Percentiles rank a stretch among this genome's conserved stretches.
Evolutionary conservation across 2,797 vertebrate genomes (phyloP).

Genomic region (Masticophis lateralis): DNA sequence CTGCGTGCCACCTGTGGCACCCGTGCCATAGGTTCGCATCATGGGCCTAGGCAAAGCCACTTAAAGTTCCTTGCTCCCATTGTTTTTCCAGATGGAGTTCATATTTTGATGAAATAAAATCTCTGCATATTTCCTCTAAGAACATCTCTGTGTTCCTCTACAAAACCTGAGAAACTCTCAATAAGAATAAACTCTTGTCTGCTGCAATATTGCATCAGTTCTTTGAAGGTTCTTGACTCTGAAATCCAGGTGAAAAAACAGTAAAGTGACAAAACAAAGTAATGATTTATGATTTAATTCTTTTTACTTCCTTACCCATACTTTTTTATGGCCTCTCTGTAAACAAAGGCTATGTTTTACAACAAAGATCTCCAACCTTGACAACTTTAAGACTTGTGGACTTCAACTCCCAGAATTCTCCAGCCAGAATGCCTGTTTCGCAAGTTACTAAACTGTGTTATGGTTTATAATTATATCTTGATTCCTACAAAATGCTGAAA

Average conservation of each 20-base stretch:
- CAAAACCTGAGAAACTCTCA: background rate
- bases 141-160: background rate
- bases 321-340: conserved; percentile 33
- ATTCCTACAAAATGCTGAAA: background rate
- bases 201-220: background rate
- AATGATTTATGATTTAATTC: background rate
- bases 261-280: background rate
- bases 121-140: background rate
- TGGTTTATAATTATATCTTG: background rate
- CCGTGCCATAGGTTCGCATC: too few relatives aligned
- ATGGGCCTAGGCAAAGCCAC: too few relatives aligned
- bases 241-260: background rate
- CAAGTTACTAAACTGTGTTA: background rate
- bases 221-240: background rate
- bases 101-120: background rate
- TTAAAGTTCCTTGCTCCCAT: too few relatives aligned
- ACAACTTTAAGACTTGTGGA: too few relatives aligned
- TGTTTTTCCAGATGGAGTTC: background rate
- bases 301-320: background rate
- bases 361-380: background rate
- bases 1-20: too few relatives aligned
- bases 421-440: background rate
- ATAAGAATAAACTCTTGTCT: background rate
- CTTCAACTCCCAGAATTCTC: too few relatives aligned
- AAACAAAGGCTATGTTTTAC: conserved; percentile 22